These are phyloP conservation scores for Pandemis corylana DNA, from an alignment of 2,888 invertebrate species.

Conservation along the genomic window DNA sequence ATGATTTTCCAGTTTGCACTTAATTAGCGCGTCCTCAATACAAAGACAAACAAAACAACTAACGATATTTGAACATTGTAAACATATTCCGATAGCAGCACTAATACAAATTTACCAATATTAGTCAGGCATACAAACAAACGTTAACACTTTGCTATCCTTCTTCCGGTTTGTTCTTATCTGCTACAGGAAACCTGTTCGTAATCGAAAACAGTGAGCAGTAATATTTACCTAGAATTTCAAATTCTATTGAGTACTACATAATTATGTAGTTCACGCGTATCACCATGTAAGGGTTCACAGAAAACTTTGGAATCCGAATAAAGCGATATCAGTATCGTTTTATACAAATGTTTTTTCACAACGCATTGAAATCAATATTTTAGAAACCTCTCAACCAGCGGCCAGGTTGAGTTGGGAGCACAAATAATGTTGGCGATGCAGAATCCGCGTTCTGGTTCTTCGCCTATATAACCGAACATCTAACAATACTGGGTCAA, in stretches of 20 bases:
- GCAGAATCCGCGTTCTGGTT: neutral
- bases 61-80: neutral
- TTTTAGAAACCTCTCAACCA: neutral
- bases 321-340: neutral
- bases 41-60: neutral
- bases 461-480: neutral
- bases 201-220: constrained; percentile 31
- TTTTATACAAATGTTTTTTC: neutral
- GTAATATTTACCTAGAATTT: constrained; percentile 13
- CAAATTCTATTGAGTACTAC: neutral
- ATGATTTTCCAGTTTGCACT: neutral
- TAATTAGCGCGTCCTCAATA: neutral
- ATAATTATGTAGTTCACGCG: too few relatives aligned
- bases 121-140: neutral
- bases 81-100: neutral
- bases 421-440: neutral
- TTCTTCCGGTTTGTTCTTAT: constrained; percentile 31
- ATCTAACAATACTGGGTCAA: neutral
- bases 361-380: neutral
- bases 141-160: constrained; percentile 17
- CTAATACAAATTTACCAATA: neutral
- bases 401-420: neutral
- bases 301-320: too few relatives aligned
- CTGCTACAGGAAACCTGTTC: constrained; percentile 29
- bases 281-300: too few relatives aligned